These are phyloP conservation scores for Geococcyx californianus DNA, from an alignment of 2,113 vertebrate genomes.

Conservation along the genomic window DNA sequence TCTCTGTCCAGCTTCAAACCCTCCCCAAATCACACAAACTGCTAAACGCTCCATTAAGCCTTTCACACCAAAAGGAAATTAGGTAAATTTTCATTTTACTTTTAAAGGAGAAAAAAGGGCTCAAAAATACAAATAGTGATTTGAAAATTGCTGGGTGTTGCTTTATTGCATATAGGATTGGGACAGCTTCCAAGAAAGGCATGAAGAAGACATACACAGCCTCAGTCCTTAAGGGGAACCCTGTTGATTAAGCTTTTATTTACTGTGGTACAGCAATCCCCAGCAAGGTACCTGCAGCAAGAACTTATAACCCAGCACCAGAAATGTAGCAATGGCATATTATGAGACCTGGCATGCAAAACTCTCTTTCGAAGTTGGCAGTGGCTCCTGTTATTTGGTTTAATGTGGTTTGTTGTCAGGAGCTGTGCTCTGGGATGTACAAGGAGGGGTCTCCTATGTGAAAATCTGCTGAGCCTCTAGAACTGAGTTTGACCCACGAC, in stretches of 20 bases:
- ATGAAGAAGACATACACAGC: neutral
- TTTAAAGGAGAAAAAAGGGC: neutral
- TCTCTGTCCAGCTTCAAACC: neutral
- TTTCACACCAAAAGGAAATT: neutral
- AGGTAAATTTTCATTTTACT: neutral
- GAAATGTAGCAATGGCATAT: neutral
- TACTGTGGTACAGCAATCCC: neutral
- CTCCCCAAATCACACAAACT: neutral
- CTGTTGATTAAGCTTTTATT: slow-evolving; percentile 2
- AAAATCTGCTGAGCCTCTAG: neutral
- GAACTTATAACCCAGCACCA: neutral
- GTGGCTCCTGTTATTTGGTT: neutral
- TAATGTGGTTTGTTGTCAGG: neutral
- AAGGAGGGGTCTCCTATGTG: neutral
- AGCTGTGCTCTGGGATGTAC: neutral
- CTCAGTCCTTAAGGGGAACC: neutral
- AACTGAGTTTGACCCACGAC: neutral
- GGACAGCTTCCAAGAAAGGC: neutral
- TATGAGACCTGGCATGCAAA: neutral
- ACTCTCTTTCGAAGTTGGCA: neutral
- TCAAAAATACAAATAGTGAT: neutral
- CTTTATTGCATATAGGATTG: neutral
- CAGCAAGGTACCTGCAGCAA: neutral
- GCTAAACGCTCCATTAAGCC: neutral
- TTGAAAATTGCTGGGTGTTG: neutral